phyloP scores from a whole-genome alignment of 2,113 vertebrate species.

The Syngnathoides biaculeatus region DNA sequence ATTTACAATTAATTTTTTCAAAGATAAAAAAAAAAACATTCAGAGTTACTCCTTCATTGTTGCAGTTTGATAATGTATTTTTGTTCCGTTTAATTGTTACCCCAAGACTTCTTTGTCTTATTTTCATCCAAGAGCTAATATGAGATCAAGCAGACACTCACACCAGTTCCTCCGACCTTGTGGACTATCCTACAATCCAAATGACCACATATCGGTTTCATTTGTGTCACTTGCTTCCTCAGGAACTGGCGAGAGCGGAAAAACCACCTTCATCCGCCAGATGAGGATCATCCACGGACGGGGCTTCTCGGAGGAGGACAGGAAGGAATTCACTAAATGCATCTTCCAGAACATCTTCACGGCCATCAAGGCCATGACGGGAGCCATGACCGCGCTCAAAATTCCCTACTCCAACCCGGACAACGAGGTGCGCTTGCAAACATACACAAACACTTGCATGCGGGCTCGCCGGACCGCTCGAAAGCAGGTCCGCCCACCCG shows the following conservation, averaged over 20 bases:
- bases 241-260: slow-evolving; percentile 90
- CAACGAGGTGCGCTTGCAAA: slow-evolving; percentile 71
- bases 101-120: neutral
- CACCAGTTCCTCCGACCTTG: neutral
- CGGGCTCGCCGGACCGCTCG: no score
- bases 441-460: neutral
- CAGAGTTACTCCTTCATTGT: no score
- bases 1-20: no score
- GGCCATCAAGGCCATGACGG: slow-evolving; percentile 76
- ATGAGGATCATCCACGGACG: slow-evolving; percentile 88
- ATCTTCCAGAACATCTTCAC: slow-evolving; percentile 85
- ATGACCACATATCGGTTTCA: neutral
- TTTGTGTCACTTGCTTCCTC: neutral
- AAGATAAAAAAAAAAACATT: no score
- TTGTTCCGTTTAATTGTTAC: neutral
- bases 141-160: neutral
- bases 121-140: neutral
- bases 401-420: slow-evolving; percentile 74
- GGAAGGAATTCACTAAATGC: slow-evolving; percentile 74
- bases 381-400: slow-evolving; percentile 76
- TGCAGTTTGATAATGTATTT: neutral
- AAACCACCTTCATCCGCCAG: slow-evolving; percentile 91
- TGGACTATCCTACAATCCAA: neutral
- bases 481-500: neutral
- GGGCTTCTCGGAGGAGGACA: slow-evolving; percentile 83